Evolutionary conservation across 2,888 invertebrate species (phyloP).

Genomic region (Sthenelais limicola): DNA sequence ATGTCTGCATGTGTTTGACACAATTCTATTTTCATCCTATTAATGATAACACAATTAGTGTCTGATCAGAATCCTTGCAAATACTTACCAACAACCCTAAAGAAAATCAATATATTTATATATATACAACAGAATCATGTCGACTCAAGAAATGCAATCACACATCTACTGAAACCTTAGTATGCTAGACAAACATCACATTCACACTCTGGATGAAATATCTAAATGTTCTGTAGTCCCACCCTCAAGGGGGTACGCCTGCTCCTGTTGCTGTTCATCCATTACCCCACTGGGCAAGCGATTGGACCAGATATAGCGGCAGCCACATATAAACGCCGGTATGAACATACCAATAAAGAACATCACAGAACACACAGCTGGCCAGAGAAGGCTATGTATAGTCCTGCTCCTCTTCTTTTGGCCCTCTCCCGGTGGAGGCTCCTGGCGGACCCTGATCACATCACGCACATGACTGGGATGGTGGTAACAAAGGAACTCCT

Average conservation of each 20-base stretch:
- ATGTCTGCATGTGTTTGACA: no score
- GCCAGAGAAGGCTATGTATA: constrained; percentile 20
- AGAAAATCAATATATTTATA: no score
- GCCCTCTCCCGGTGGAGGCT: background rate
- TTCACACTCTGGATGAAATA: constrained; percentile 8
- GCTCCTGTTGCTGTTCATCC: constrained; percentile 2
- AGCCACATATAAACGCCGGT: constrained; percentile 23
- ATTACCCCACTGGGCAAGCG: constrained; percentile 8
- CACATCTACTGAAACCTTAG: no score
- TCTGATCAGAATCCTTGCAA: no score
- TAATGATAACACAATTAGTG: no score
- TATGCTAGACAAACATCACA: no score
- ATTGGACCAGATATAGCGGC: constrained; percentile 19
- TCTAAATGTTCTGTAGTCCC: background rate
- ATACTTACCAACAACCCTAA: no score
- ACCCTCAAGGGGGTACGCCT: constrained; percentile 12
- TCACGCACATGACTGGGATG: constrained; percentile 1
- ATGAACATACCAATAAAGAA: constrained; percentile 22
- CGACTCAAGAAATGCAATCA: no score
- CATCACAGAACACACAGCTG: constrained; percentile 9
- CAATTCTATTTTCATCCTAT: no score
- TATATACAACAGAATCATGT: no score
- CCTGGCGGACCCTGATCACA: background rate
- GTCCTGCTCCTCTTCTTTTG: no score
- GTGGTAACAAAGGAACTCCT: constrained; percentile 6